Evolutionary conservation across 2,888 invertebrate species (phyloP).

Genomic region (Caenorhabditis becei): DNA sequence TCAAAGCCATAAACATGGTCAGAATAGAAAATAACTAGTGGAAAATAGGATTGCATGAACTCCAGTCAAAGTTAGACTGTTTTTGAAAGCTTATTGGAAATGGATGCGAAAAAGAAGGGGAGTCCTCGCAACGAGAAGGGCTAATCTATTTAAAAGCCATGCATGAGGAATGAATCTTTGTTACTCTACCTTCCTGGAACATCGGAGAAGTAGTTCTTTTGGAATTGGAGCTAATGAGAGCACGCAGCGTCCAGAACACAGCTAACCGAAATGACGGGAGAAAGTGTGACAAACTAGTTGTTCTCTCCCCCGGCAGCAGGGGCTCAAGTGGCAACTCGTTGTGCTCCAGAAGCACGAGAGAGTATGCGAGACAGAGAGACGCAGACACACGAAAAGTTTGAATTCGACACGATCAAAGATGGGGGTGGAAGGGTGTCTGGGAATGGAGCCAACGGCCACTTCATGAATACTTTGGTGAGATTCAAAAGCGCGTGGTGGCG

Average conservation of each 20-base stretch:
- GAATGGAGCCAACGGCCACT: neutral
- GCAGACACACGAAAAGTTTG: neutral
- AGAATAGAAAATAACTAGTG: too few species aligned
- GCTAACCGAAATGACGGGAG: neutral
- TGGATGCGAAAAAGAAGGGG: too few species aligned
- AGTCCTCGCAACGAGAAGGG: too few species aligned
- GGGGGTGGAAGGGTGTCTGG: constrained; percentile 13
- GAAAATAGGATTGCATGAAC: too few species aligned
- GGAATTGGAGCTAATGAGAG: neutral
- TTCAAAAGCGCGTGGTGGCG: constrained; percentile 2
- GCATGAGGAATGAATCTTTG: too few species aligned
- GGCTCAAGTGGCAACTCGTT: constrained; percentile 10
- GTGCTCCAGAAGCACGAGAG: constrained; percentile 3
- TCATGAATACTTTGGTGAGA: constrained; percentile 18
- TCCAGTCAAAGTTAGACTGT: too few species aligned
- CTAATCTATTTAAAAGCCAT: too few species aligned
- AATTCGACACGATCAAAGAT: constrained; percentile 1
- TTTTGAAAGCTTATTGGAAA: too few species aligned
- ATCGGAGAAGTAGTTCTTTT: neutral
- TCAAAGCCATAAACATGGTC: too few species aligned
- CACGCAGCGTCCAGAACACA: neutral
- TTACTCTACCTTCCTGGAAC: too few species aligned
- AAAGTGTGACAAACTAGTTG: neutral
- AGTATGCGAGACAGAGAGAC: constrained; percentile 10
- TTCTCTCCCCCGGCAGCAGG: neutral